Base-by-base conservation (phyloP, 2,888 invertebrate species). In the Schrankia costaestrigalis region DNA sequence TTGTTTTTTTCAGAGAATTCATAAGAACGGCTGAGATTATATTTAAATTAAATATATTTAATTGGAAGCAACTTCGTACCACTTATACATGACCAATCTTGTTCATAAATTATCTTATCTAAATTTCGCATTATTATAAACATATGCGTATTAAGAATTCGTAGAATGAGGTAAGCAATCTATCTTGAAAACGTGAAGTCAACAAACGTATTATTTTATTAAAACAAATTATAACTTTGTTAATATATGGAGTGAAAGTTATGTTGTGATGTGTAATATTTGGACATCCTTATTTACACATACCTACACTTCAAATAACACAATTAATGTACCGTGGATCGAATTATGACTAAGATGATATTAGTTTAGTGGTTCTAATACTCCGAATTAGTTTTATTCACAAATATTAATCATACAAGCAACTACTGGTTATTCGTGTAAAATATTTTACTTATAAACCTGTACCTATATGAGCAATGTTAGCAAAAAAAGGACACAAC, bases 401-500 rank as follows among this genome's bases (percentile, higher is more conserved):
- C n/a, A n/a, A n/a, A n/a, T n/a, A n/a, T n/a, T n/a, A n/a, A n/a
- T 25, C 12, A 4, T 13, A n/a, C 13, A 12, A 6, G 19, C 4
- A 11, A 9, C 26, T 27, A 17, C 17, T 6, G 26, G 13, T 8
- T 31, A 3, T 5, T 22, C 21, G 7, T 22, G 7, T 9, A 9
- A 1, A 9, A 27, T 34, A 30, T 11, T 15, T 37, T 49, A 21
- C 35, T 26, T 36, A 33, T 40, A 6, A n/a, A n/a, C n/a, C n/a
- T n/a, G n/a, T n/a, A n/a, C 25, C 43, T 36, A 55, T 41, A 34
- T 35, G 39, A 47, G 37, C 43, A 46, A 41, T 35, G 28, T 36
- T 27, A 37, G 50, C 45, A 55, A 61, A 58, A 60, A 57, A 49
- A 29, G 28, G 40, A 26, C 42, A 41, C 44, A 50, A 50, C 53